phyloP scores from a whole-genome alignment of 2,113 vertebrate genomes.

The Eidolon helvum region DNA sequence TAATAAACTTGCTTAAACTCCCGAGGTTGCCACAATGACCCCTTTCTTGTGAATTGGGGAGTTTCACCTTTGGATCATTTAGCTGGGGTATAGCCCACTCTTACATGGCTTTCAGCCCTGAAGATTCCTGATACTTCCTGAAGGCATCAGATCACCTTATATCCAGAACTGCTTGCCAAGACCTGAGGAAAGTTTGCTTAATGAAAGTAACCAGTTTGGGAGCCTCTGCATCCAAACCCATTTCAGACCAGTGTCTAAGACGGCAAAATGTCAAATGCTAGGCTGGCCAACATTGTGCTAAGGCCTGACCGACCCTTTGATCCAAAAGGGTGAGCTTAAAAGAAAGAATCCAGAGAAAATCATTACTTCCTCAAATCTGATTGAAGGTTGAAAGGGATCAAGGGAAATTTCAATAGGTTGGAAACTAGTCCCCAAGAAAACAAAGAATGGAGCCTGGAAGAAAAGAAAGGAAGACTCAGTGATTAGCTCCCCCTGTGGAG shows the following conservation, averaged over 20 bases:
- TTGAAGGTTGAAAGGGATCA: conserved; percentile 50
- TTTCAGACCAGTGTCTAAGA: conserved; percentile 25
- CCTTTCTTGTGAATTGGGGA: neutral
- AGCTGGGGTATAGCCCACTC: neutral
- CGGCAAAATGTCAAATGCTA: conserved; percentile 55
- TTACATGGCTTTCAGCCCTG: neutral
- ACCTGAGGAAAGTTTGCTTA: neutral
- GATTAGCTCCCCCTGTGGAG: conserved; percentile 45
- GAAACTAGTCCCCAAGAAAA: conserved; percentile 52
- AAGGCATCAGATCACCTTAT: neutral
- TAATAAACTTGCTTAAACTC: neutral
- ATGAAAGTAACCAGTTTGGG: neutral
- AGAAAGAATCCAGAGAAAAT: conserved; percentile 46
- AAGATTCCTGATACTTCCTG: neutral
- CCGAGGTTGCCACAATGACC: neutral
- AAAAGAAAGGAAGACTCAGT: conserved; percentile 54
- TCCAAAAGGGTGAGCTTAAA: conserved; percentile 51
- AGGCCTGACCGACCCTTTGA: conserved; percentile 40
- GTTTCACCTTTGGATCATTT: neutral
- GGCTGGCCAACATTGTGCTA: neutral
- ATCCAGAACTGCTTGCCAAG: neutral
- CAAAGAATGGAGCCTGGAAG: conserved; percentile 37
- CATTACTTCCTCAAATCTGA: conserved; percentile 62
- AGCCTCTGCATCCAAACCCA: neutral
- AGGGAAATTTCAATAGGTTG: conserved; percentile 58